Base-by-base conservation (phyloP, 92 coral and sea anemone species). In the Plumapathes pennacea region DNA sequence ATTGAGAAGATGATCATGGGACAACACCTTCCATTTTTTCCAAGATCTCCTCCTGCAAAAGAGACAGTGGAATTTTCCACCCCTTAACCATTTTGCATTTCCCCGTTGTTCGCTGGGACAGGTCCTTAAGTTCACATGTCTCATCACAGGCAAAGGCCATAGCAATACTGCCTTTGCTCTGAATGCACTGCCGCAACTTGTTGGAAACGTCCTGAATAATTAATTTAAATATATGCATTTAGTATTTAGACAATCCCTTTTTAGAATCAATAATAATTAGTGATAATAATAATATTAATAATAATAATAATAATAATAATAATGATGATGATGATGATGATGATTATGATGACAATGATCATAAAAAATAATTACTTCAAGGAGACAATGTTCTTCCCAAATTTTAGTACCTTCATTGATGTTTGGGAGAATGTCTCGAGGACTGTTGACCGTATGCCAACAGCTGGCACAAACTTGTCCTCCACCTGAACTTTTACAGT, bases 361-460 rank as follows among this genome's bases (percentile, higher is more conserved):
- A n/a, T n/a, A n/a, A n/a, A n/a, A n/a, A n/a, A n/a, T n/a, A n/a
- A n/a, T n/a, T n/a, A n/a, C n/a, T n/a, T n/a, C n/a, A n/a, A n/a
- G n/a, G n/a, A n/a, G n/a, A n/a, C n/a, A n/a, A n/a, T n/a, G n/a
- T n/a, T n/a, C n/a, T n/a, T n/a, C n/a, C n/a, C n/a, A n/a, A 4
- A 42, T 45, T 45, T 21, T 6, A 22, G 11, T 60, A 60, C 68
- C 55, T 29, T 44, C 21, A 11, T 23, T 22, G 67, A 20, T 10
- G 45, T 54, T 26, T 60, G 68, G n/a, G 68, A 32, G 24, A 60
- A 60, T 2, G 41, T 43, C 1, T 60, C 26, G 11, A 60, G 21
- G 2, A 46, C 68, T 0, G 50, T 1, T 13, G 68, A 25, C 39
- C 24, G 1, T 2, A 59, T 44, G 13, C 68, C 68, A 0, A 60